phyloP scores from a whole-genome alignment of 2,113 vertebrate species.

The Daubentonia madagascariensis region DNA sequence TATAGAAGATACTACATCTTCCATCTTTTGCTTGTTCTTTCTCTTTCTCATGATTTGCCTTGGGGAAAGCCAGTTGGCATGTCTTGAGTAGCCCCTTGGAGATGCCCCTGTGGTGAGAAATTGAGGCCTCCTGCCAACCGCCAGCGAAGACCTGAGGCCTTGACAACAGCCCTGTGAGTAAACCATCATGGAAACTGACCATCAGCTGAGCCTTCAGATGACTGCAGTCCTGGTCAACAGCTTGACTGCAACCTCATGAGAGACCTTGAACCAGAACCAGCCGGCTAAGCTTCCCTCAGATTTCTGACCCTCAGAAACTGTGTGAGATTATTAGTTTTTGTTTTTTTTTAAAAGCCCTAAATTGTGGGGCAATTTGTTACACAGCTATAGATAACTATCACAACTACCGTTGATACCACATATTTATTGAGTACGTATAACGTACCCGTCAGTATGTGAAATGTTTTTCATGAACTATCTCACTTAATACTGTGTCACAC shows the following conservation, averaged over 20 bases:
- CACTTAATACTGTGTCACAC: not conserved
- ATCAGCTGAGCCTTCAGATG: not conserved
- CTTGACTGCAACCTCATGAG: not conserved
- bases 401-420: not conserved
- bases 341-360: not conserved
- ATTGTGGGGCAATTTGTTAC: not conserved
- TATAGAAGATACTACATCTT: not conserved
- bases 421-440: not conserved
- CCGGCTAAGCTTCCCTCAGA: not conserved
- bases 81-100: not conserved
- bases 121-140: not conserved
- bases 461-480: not conserved
- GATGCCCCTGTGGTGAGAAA: not conserved
- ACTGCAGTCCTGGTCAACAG: not conserved
- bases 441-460: not conserved
- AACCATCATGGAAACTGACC: not conserved
- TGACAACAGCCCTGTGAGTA: not conserved
- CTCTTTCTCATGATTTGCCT: not conserved
- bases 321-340: not conserved
- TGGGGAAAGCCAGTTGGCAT: too few relatives aligned
- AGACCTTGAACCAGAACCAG: not conserved
- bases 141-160: not conserved
- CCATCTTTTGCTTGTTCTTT: not conserved
- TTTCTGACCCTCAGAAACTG: not conserved
- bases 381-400: not conserved